Conservation (phyloP, 2,113 vertebrate genomes). For the Columba livia region DNA sequence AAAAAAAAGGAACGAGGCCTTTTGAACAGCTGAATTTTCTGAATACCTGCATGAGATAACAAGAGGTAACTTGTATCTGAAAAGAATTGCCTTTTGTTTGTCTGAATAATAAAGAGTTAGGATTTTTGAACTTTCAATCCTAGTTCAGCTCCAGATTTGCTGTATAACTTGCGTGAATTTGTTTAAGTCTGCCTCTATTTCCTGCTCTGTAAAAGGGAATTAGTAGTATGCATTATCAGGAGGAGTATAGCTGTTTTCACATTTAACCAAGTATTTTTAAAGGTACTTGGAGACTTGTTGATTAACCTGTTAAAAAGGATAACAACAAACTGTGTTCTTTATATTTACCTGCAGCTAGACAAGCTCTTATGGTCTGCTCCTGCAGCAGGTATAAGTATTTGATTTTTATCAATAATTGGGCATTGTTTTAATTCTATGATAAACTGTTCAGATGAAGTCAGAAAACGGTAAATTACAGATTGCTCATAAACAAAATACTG, state of each 20-base stretch:
- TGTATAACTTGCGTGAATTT: not conserved
- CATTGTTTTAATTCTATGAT: constrained; percentile 30
- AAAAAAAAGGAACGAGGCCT: not conserved
- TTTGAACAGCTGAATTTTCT: constrained; percentile 28
- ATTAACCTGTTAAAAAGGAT: not conserved
- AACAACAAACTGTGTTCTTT: not conserved
- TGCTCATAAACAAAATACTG: not conserved
- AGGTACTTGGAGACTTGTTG: not conserved
- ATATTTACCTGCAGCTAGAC: not conserved
- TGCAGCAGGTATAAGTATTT: not conserved
- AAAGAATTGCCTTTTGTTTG: constrained; percentile 40
- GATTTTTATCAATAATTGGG: constrained; percentile 44
- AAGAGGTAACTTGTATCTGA: not conserved
- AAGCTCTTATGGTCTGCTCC: not conserved
- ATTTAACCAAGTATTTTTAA: constrained; percentile 22
- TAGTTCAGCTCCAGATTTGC: not conserved
- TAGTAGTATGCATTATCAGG: not conserved
- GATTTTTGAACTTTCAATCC: not conserved
- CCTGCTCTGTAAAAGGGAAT: not conserved
- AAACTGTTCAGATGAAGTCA: constrained; percentile 1
- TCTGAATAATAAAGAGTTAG: not conserved
- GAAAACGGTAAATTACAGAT: not conserved
- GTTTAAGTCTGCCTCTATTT: not conserved
- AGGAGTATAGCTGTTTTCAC: not conserved
- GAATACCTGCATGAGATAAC: constrained; percentile 45